A percentile compares a stretch with the other conserved stretches of the same genome.
Evolutionary conservation across 2,888 invertebrate genomes (phyloP).

Genomic region (Amphipyra tragopoginis): DNA sequence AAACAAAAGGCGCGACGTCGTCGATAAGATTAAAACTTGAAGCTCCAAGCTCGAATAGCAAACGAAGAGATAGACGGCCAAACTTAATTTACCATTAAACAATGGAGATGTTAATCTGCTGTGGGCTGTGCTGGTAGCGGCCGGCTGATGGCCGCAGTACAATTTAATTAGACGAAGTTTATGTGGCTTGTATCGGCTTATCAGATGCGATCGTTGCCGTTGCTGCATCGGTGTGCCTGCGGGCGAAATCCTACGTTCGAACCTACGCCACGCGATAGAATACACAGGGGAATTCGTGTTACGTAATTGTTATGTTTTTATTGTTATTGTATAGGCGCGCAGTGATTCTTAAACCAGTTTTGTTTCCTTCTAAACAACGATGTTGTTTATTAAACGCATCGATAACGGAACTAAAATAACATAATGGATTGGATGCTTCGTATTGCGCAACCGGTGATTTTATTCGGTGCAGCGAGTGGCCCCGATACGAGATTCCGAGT

Average conservation of each 20-base stretch:
- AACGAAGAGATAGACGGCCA: slow-evolving; percentile 78
- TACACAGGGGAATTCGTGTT: slow-evolving; percentile 63
- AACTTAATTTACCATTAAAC: slow-evolving; percentile 85
- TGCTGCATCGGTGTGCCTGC: slow-evolving; percentile 66
- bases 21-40: slow-evolving; percentile 60
- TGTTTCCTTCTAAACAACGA: slow-evolving; percentile 70
- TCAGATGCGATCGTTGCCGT: slow-evolving; percentile 76
- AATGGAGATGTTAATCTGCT: slow-evolving; percentile 86
- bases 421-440: slow-evolving; percentile 72
- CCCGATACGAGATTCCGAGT: slow-evolving; percentile 70
- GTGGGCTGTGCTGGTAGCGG: slow-evolving; percentile 70
- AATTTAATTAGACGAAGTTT: slow-evolving; percentile 88
- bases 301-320: slow-evolving; percentile 69
- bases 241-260: slow-evolving; percentile 68
- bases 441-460: slow-evolving; percentile 79
- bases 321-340: slow-evolving; percentile 57
- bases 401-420: slow-evolving; percentile 78
- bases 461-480: slow-evolving; percentile 76
- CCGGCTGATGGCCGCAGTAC: slow-evolving; percentile 80
- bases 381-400: slow-evolving; percentile 73
- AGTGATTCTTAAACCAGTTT: slow-evolving; percentile 63
- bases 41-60: slow-evolving; percentile 61
- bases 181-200: slow-evolving; percentile 80
- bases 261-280: slow-evolving; percentile 63
- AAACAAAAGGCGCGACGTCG: slow-evolving; percentile 56